Evolutionary conservation across 2,888 invertebrate genomes (phyloP).

Genomic region (Caenorhabditis drosophilae): DNA sequence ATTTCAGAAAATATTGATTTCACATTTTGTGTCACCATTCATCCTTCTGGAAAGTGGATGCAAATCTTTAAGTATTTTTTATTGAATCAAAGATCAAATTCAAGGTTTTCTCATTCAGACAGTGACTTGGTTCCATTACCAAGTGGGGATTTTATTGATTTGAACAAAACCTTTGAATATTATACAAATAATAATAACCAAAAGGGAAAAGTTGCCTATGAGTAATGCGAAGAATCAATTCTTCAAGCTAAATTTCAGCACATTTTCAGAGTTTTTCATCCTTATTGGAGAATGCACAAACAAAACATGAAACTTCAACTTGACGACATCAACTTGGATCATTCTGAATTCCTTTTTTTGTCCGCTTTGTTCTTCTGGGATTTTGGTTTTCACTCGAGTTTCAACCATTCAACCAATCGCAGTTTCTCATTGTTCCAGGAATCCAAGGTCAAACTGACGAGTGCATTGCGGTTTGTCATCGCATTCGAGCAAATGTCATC

Average conservation of each 20-base stretch:
- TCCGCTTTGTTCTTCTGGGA: constrained; percentile 20
- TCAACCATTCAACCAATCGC: background rate
- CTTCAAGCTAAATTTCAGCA: too few relatives aligned
- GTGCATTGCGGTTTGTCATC: constrained; percentile 18
- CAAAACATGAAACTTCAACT: constrained; percentile 13
- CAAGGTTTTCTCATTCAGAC: too few relatives aligned
- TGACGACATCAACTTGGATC: constrained; percentile 24
- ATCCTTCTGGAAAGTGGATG: constrained; percentile 14
- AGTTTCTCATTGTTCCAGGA: constrained; percentile 6
- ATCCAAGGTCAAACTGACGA: constrained; percentile 24
- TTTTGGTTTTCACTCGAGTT: constrained; percentile 4
- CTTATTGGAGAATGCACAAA: constrained; percentile 18
- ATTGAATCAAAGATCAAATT: too few relatives aligned
- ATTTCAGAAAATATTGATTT: constrained; percentile 15
- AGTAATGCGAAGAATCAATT: too few relatives aligned
- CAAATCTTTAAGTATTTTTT: too few relatives aligned
- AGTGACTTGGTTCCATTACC: constrained; percentile 22
- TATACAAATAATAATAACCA: constrained; percentile 21
- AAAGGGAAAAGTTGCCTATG: constrained; percentile 12
- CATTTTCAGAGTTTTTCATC: constrained; percentile 20
- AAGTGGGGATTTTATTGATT: constrained; percentile 19
- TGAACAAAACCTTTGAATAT: constrained; percentile 16
- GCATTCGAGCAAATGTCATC: constrained; percentile 11
- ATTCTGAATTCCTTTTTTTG: constrained; percentile 17
- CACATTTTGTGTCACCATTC: constrained; percentile 25